Conservation (phyloP, 2,113 vertebrate genomes). For the Etheostoma spectabile region DNA sequence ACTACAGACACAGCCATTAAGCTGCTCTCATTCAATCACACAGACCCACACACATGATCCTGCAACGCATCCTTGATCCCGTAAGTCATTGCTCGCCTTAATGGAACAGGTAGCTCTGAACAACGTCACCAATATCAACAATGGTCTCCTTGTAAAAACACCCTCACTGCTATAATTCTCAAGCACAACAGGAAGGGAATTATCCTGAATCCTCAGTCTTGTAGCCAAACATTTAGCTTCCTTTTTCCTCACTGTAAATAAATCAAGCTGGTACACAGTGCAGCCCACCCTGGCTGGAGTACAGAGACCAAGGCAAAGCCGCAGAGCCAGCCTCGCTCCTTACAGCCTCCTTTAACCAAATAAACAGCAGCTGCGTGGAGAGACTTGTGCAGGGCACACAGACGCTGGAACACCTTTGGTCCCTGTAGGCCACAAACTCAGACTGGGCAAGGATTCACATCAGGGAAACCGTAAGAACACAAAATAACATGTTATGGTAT, state of each 20-base stretch:
- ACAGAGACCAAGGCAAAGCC: slow-evolving; percentile 27
- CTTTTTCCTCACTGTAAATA: slow-evolving; percentile 57
- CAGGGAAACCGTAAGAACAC: background rate
- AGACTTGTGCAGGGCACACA: slow-evolving; percentile 14
- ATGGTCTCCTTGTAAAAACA: slow-evolving; percentile 46
- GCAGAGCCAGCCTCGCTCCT: slow-evolving; percentile 37
- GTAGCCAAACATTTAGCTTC: slow-evolving; percentile 64
- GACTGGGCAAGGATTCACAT: slow-evolving; percentile 1
- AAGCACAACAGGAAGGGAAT: slow-evolving; percentile 57
- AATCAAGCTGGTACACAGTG: slow-evolving; percentile 51
- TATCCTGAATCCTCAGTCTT: slow-evolving; percentile 47
- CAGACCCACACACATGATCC: slow-evolving; percentile 9
- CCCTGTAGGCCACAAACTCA: background rate
- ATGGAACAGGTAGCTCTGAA: slow-evolving; percentile 51
- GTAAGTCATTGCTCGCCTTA: slow-evolving; percentile 5
- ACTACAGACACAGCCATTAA: slow-evolving; percentile 45
- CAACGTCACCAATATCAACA: slow-evolving; percentile 39
- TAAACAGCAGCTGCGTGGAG: slow-evolving; percentile 62
- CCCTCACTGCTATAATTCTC: slow-evolving; percentile 24
- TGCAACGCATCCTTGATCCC: slow-evolving; percentile 6
- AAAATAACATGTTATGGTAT: background rate
- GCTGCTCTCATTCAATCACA: slow-evolving; percentile 15
- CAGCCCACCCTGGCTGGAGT: slow-evolving; percentile 34
- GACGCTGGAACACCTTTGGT: slow-evolving; percentile 18
- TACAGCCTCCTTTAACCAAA: slow-evolving; percentile 57